Base-by-base conservation (phyloP, 2,888 invertebrate genomes). In the Monoplex corrugatus region DNA sequence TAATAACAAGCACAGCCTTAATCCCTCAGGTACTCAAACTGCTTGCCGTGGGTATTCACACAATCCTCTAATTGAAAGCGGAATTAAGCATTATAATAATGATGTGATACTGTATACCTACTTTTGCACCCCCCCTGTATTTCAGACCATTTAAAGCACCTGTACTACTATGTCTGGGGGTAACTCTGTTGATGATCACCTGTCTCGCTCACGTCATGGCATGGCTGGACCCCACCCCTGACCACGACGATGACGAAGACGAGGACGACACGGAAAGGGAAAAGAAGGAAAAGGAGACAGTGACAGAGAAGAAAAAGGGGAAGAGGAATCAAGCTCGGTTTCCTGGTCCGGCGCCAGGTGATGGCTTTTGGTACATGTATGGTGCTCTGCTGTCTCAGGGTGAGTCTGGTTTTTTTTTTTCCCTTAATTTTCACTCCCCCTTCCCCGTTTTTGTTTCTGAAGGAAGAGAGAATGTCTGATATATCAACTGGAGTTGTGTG, bases 371-470 rank as follows among this genome's bases (percentile, higher is more conserved):
- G 68, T 68, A 68, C n/a, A 68, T 68, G 68, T 68, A n/a, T n/a
- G 68, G 68, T 28, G 68, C 68, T 6, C 68, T 68, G 68, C 68
- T 68, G 68, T 68, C 68, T 68, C 68, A 68, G 32, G 68, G 68
- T 68, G 68, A 32, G 68, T 63, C n/a, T n/a, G n/a, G n/a, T n/a
- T n/a, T n/a, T n/a, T n/a, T n/a, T n/a, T n/a, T n/a, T n/a, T n/a
- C n/a, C n/a, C n/a, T n/a, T n/a, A n/a, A n/a, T n/a, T n/a, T n/a
- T n/a, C n/a, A n/a, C n/a, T n/a, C n/a, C n/a, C n/a, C n/a, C n/a
- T n/a, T n/a, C n/a, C n/a, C n/a, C n/a, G n/a, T n/a, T n/a, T n/a
- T n/a, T n/a, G n/a, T n/a, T n/a, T n/a, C n/a, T n/a, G n/a, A n/a
- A n/a, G n/a, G n/a, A n/a, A n/a, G n/a, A n/a, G n/a, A n/a, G n/a